These are phyloP conservation scores for Puffinus mauretanicus DNA, from an alignment of 2,113 vertebrate species.

Conservation along the genomic window DNA sequence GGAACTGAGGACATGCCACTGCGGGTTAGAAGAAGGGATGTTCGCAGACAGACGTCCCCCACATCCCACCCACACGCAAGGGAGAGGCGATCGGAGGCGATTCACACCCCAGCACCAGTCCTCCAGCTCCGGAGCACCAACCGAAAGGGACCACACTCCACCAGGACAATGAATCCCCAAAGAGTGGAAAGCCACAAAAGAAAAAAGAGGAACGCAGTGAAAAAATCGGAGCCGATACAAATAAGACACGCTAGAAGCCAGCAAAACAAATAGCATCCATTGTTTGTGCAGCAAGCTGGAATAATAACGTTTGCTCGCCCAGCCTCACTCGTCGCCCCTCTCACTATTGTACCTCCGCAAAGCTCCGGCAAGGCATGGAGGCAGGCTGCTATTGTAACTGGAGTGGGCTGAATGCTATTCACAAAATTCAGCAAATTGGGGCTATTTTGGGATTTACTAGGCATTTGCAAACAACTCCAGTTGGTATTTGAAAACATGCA, in stretches of 20 bases:
- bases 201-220: not conserved
- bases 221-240: not conserved
- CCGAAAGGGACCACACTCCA: not conserved
- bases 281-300: conserved; percentile 67
- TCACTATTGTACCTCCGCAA: conserved; percentile 20
- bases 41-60: not conserved
- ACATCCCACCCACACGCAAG: not conserved
- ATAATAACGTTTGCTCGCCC: conserved; percentile 61
- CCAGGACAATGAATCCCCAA: not conserved
- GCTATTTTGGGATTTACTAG: conserved; percentile 67
- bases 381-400: conserved; percentile 56
- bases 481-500: conserved; percentile 66
- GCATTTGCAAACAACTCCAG: conserved; percentile 68
- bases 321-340: conserved; percentile 14
- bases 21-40: not conserved
- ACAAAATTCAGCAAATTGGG: conserved; percentile 61
- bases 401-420: conserved; percentile 55
- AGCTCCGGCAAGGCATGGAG: conserved; percentile 14
- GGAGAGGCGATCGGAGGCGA: not conserved
- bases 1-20: conserved; percentile 10
- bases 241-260: conserved; percentile 32
- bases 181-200: conserved; percentile 9
- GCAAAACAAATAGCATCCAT: conserved; percentile 51
- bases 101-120: not conserved
- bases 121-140: not conserved